These are phyloP conservation scores for Polymixis lichenea DNA, from an alignment of 2,888 invertebrate species.

Conservation along the genomic window DNA sequence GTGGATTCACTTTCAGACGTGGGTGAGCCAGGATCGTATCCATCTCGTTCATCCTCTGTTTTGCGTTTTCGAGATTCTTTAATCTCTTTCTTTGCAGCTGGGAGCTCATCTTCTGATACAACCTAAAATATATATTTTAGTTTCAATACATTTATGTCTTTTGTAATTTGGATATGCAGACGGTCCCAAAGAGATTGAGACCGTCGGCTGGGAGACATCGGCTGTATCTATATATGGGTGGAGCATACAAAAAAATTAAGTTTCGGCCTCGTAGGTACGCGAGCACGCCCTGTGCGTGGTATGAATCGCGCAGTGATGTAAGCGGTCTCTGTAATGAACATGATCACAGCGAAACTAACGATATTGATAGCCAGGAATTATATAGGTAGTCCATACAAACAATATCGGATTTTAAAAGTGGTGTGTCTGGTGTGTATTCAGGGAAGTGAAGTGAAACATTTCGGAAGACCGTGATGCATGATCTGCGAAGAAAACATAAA, in stretches of 20 bases:
- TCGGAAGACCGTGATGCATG: background rate
- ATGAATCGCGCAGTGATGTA: background rate
- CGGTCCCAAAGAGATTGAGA: background rate
- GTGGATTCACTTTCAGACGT: constrained; percentile 94
- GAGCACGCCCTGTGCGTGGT: background rate
- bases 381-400: background rate
- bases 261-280: background rate
- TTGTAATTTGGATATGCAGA: background rate
- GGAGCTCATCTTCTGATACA: constrained; percentile 96
- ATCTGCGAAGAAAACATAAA: background rate
- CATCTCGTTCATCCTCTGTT: constrained; percentile 89
- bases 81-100: constrained; percentile 91
- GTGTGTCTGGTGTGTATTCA: background rate
- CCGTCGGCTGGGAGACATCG: background rate
- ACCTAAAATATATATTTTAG: constrained; percentile 81
- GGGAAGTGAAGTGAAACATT: background rate
- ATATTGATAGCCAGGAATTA: background rate
- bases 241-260: background rate
- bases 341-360: background rate
- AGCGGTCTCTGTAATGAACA: background rate
- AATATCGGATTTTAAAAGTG: background rate
- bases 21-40: constrained; percentile 95
- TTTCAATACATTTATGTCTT: background rate
- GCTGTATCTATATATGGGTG: constrained; percentile 6
- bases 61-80: constrained; percentile 90